A percentile compares a stretch with the other conserved stretches of the same genome.
Evolutionary conservation across 1,140 invertebrate genomes (phyloP).

Genomic region (Achatina immaculata): DNA sequence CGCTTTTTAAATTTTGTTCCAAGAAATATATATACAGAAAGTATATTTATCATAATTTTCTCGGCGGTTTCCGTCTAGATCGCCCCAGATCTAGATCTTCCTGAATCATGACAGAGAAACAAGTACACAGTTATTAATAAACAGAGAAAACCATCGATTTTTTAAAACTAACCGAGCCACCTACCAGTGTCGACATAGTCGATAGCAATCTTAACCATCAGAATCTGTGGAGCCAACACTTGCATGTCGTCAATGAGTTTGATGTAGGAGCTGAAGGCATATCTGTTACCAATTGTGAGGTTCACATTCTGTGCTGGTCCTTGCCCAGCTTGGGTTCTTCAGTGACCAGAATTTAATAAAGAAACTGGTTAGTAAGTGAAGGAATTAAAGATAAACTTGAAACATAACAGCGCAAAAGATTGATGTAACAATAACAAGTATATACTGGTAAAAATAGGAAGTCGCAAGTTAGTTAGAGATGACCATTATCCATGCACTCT

Average conservation of each 20-base stretch:
- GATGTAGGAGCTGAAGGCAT: constrained; percentile 22
- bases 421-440: not conserved
- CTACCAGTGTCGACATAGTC: not conserved
- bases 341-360: not conserved
- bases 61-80: too few species aligned
- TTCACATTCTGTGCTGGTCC: constrained; percentile 11
- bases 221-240: not conserved
- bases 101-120: too few species aligned
- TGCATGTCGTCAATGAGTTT: not conserved
- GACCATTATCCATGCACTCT: too few species aligned
- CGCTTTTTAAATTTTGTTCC: too few species aligned
- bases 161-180: too few species aligned
- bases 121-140: too few species aligned
- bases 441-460: not conserved
- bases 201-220: not conserved
- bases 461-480: not conserved
- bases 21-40: too few species aligned
- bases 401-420: not conserved
- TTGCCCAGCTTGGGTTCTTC: constrained; percentile 16
- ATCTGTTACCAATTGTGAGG: not conserved
- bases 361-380: not conserved
- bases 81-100: too few species aligned
- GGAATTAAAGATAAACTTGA: not conserved
- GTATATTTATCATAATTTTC: too few species aligned
- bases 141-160: too few species aligned